phyloP scores from a whole-genome alignment of 1,140 invertebrate genomes.

The Lethrus apterus region DNA sequence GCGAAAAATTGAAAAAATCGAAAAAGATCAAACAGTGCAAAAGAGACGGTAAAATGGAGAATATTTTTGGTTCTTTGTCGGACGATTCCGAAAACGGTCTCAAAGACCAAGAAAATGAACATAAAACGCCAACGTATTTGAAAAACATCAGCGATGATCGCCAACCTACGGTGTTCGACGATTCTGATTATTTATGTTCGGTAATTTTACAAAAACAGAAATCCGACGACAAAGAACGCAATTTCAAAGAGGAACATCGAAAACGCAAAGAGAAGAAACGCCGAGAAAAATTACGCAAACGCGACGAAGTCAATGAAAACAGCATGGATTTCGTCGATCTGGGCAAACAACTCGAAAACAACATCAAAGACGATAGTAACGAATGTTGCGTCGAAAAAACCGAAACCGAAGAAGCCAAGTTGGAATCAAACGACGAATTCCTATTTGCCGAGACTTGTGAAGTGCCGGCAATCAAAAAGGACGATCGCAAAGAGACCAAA shows the following conservation, averaged over 20 bases:
- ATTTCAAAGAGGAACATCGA: slow-evolving; percentile 47
- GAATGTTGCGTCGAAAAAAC: slow-evolving; percentile 26
- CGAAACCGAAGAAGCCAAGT: slow-evolving; percentile 1
- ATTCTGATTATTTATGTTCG: slow-evolving; percentile 24
- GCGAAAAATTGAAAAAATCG: slow-evolving; percentile 52
- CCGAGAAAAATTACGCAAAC: slow-evolving; percentile 45
- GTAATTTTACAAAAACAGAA: slow-evolving; percentile 26
- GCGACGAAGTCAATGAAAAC: slow-evolving; percentile 55
- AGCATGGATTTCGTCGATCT: slow-evolving; percentile 72
- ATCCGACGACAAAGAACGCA: slow-evolving; percentile 36
- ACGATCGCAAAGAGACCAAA: slow-evolving; percentile 52
- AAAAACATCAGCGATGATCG: slow-evolving; percentile 13
- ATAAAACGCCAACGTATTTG: slow-evolving; percentile 5
- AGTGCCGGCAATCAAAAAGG: slow-evolving; percentile 25
- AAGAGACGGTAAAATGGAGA: slow-evolving; percentile 72
- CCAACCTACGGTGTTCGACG: slow-evolving; percentile 19
- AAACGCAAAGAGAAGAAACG: slow-evolving; percentile 64
- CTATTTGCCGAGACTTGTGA: slow-evolving; percentile 52
- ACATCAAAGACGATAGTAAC: slow-evolving; percentile 57
- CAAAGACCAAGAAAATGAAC: slow-evolving; percentile 25
- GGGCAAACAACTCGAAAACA: slow-evolving; percentile 70
- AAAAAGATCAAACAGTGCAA: slow-evolving; percentile 49
- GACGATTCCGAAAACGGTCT: slow-evolving; percentile 51
- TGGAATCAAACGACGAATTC: slow-evolving; percentile 47
- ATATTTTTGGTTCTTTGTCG: slow-evolving; percentile 78